Evolutionary conservation across 2,888 invertebrate species (phyloP).

Genomic region (Gymnoscelis rufifasciata): DNA sequence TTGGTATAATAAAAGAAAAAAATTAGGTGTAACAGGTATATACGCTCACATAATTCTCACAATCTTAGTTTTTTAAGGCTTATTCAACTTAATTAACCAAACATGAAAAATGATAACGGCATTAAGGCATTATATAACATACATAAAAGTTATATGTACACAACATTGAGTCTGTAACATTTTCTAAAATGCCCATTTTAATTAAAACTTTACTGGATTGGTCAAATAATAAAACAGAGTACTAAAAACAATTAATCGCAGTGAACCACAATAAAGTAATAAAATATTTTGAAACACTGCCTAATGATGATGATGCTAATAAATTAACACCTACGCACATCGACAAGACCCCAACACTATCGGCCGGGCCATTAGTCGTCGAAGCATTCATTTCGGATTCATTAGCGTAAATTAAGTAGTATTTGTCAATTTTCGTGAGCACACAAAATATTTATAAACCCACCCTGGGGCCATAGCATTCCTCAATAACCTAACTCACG

Average conservation of each 20-base stretch:
- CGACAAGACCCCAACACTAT: conserved; percentile 46
- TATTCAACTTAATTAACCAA: no score
- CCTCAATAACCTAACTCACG: conserved; percentile 51
- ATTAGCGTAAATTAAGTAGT: conserved; percentile 77
- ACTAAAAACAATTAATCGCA: no score
- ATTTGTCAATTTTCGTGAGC: conserved; percentile 70
- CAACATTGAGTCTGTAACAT: no score
- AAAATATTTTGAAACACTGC: not conserved
- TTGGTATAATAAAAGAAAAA: not conserved
- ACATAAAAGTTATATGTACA: no score
- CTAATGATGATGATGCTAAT: conserved; percentile 12
- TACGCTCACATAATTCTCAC: conserved; percentile 3
- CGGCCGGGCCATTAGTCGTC: conserved; percentile 50
- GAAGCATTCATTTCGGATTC: conserved; percentile 69
- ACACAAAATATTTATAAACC: conserved; percentile 71
- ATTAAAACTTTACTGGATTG: no score
- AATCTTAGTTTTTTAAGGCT: no score
- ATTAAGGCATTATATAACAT: no score
- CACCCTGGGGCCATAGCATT: conserved; percentile 47
- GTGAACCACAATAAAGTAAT: not conserved
- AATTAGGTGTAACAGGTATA: conserved; percentile 1
- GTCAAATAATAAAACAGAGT: no score
- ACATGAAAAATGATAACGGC: no score
- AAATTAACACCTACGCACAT: conserved; percentile 27
- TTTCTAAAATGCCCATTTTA: no score